A percentile compares a stretch with the other conserved stretches of the same genome.
Conservation (phyloP, 2,888 invertebrate genomes). For the Pristionchus entomophagus region DNA sequence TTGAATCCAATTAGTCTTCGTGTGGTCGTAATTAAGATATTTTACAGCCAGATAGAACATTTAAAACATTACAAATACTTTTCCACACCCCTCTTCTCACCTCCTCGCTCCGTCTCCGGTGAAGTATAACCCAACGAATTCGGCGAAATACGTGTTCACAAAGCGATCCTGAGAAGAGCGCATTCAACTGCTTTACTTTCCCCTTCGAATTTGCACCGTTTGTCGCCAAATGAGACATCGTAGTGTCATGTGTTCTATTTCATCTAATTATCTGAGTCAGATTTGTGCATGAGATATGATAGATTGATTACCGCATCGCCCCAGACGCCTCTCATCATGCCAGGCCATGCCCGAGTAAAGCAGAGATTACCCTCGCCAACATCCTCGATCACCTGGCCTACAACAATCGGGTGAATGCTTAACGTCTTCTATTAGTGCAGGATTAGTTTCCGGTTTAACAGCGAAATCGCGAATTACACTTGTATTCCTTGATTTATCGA, state of each 20-base stretch:
- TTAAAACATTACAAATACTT: no score
- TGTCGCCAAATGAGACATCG: no score
- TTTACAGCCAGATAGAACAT: no score
- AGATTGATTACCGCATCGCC: slow-evolving; percentile 90
- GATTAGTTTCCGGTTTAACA: no score
- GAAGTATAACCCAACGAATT: slow-evolving; percentile 96
- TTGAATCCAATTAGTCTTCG: no score
- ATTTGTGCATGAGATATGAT: no score
- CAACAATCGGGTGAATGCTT: no score
- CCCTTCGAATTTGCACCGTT: not conserved
- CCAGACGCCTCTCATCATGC: slow-evolving; percentile 94
- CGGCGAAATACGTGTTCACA: slow-evolving; percentile 92
- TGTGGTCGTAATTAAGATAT: no score
- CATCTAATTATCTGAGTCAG: no score
- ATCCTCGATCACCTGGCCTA: slow-evolving; percentile 60
- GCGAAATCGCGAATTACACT: no score
- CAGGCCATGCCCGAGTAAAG: slow-evolving; percentile 96
- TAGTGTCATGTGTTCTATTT: no score
- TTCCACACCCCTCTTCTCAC: not conserved
- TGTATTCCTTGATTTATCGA: no score
- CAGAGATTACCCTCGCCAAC: slow-evolving; percentile 78
- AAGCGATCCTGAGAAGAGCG: slow-evolving; percentile 78
- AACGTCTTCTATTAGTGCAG: not conserved
- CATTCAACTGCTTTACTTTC: not conserved
- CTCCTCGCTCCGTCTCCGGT: slow-evolving; percentile 87